Conservation (phyloP, 1,140 invertebrate species). For the Antheraea pernyi region DNA sequence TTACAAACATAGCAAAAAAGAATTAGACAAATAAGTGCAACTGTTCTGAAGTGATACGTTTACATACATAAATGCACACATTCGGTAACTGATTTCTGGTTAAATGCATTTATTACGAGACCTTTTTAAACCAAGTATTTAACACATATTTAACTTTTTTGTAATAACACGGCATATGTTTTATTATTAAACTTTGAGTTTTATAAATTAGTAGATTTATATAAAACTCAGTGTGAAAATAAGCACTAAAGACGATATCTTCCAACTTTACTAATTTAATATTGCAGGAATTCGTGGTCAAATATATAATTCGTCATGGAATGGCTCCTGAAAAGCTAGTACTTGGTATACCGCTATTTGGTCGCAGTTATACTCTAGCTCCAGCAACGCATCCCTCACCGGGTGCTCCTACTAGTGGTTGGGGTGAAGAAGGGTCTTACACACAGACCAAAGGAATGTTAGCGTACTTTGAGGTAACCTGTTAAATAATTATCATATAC, state of each 20-base stretch:
- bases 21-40: too few species aligned
- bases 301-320: constrained; percentile 66
- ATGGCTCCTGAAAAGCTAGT: constrained; percentile 81
- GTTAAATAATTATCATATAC: not conserved
- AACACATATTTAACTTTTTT: too few species aligned
- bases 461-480: constrained; percentile 82
- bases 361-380: constrained; percentile 82
- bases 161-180: too few species aligned
- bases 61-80: too few species aligned
- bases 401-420: constrained; percentile 75
- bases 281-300: constrained; percentile 71
- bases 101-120: too few species aligned
- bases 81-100: too few species aligned
- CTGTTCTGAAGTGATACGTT: too few species aligned
- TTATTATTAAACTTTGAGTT: too few species aligned
- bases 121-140: too few species aligned
- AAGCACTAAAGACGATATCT: not conserved
- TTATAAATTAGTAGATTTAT: too few species aligned
- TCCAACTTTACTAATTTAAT: not conserved
- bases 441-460: constrained; percentile 84
- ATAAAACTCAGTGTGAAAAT: not conserved
- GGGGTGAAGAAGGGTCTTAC: constrained; percentile 82
- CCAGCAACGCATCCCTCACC: constrained; percentile 71
- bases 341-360: constrained; percentile 84
- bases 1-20: too few species aligned